A percentile compares a stretch with the other conserved stretches of the same genome.
Conservation (phyloP, 2,113 vertebrate genomes). For the Syrrhaptes paradoxus region DNA sequence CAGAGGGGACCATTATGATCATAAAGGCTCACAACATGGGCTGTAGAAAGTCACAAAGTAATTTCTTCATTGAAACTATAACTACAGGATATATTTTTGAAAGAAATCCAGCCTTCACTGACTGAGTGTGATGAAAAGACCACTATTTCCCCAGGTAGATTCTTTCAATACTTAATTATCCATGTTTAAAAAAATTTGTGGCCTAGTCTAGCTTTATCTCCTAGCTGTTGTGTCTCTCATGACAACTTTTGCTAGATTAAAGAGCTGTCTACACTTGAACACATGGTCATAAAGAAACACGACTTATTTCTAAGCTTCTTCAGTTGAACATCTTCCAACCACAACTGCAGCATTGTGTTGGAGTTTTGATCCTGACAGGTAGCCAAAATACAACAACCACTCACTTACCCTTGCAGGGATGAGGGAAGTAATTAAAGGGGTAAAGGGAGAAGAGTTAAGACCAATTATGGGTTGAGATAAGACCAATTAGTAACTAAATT, state of each 20-base stretch:
- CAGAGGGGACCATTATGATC: background rate
- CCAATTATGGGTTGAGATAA: too few relatives aligned
- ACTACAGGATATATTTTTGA: background rate
- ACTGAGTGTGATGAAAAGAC: background rate
- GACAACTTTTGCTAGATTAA: background rate
- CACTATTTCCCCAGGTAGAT: background rate
- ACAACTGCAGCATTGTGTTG: background rate
- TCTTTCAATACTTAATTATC: background rate
- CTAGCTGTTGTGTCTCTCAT: background rate
- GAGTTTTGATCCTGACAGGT: too few relatives aligned
- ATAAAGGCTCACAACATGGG: background rate
- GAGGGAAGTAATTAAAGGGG: too few relatives aligned
- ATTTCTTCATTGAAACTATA: background rate
- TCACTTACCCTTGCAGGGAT: too few relatives aligned
- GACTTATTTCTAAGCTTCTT: background rate
- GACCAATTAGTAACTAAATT: too few relatives aligned
- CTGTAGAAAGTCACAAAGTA: background rate
- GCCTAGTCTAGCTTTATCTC: background rate
- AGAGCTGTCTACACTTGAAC: background rate
- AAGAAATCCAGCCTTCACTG: background rate
- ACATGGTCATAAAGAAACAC: background rate
- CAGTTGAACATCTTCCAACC: background rate
- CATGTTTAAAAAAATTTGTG: background rate
- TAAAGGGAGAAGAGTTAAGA: too few relatives aligned
- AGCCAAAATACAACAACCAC: too few relatives aligned